phyloP scores from a whole-genome alignment of 2,797 vertebrate species.

The Gymnodraco acuticeps region DNA sequence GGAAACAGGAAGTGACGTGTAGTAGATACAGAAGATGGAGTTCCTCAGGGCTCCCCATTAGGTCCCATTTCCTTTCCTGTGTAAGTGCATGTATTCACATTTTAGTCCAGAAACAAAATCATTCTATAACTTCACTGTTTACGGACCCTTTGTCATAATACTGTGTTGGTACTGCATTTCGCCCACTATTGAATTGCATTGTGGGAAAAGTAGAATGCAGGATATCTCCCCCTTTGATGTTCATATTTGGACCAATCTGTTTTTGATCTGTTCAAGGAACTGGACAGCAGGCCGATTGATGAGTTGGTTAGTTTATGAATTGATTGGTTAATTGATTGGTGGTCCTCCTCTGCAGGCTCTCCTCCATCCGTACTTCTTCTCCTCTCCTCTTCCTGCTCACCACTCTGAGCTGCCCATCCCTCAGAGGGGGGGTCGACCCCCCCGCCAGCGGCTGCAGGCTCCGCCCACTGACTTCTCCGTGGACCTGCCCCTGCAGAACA shows the following conservation, averaged over 20 bases:
- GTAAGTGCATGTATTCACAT: not conserved
- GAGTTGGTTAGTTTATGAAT: not conserved
- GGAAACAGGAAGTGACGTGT: conserved; percentile 1
- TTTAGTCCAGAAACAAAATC: not conserved
- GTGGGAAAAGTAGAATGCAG: not conserved
- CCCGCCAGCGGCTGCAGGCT: conserved; percentile 81
- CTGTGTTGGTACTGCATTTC: not conserved
- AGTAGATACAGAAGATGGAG: not conserved
- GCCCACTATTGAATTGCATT: not conserved
- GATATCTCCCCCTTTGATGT: too few species aligned
- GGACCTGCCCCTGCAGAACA: conserved; percentile 86
- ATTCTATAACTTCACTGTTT: too few species aligned
- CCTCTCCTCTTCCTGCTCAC: conserved; percentile 89
- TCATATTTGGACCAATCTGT: too few species aligned
- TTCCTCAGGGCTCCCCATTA: not conserved
- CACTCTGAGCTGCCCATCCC: conserved; percentile 92
- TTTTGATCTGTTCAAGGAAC: too few species aligned
- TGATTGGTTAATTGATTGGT: not conserved
- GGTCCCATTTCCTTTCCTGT: not conserved
- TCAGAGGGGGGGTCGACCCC: conserved; percentile 83
- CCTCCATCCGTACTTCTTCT: conserved; percentile 91
- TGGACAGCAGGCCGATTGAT: too few species aligned
- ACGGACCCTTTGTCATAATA: not conserved
- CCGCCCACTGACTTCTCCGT: conserved; percentile 86
- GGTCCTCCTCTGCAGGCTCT: conserved; percentile 81